Evolutionary conservation across 2,797 vertebrate species (phyloP).

Genomic region (Malacoraja senta): DNA sequence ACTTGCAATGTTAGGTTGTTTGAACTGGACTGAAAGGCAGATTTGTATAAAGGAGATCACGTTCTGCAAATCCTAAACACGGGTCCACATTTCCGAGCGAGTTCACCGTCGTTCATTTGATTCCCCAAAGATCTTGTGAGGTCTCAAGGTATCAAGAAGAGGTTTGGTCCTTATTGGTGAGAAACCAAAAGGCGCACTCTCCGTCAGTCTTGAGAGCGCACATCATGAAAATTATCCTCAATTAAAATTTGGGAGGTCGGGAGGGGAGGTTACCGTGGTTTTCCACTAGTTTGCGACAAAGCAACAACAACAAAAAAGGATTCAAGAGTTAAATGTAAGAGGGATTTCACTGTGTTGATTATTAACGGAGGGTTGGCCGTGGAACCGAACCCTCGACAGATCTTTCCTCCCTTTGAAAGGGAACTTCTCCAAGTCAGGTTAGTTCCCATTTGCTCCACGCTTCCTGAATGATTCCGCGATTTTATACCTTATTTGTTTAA

Average conservation of each 20-base stretch:
- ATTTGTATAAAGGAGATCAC: neutral
- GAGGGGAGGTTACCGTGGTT: too few relatives aligned
- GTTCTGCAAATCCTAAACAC: neutral
- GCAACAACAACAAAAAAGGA: too few relatives aligned
- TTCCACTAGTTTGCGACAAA: too few relatives aligned
- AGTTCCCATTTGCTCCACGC: too few relatives aligned
- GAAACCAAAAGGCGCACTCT: neutral
- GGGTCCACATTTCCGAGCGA: neutral
- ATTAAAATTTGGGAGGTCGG: neutral
- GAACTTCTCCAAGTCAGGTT: neutral
- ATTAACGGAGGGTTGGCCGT: neutral
- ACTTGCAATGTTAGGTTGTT: neutral
- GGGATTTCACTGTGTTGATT: neutral
- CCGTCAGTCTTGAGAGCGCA: neutral
- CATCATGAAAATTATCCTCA: neutral
- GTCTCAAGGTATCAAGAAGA: neutral
- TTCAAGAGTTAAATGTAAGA: neutral
- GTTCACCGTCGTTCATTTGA: neutral
- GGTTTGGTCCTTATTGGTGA: neutral
- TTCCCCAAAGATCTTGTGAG: neutral
- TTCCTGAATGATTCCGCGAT: neutral
- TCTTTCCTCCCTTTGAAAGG: too few relatives aligned
- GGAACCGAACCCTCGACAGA: too few relatives aligned
- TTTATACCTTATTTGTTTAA: neutral
- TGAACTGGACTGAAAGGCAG: neutral